A percentile compares a stretch with the other conserved stretches of the same genome.
Evolutionary conservation across 2,888 invertebrate species (phyloP).

Genomic region (Polia nebulosa): DNA sequence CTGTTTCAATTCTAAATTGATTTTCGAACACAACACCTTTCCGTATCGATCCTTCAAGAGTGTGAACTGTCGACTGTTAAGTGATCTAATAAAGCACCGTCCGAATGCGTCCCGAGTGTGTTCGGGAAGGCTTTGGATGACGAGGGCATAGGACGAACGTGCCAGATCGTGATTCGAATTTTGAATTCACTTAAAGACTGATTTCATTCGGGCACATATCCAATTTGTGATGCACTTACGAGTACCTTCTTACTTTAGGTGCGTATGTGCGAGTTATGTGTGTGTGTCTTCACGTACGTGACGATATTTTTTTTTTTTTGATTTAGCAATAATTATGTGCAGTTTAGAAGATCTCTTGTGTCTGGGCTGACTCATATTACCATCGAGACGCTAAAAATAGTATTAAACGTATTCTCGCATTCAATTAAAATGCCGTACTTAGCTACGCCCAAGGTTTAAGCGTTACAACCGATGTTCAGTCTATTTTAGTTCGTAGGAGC

Average conservation of each 20-base stretch:
- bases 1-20: slow-evolving; percentile 9
- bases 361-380: neutral
- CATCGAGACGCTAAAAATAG: neutral
- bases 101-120: slow-evolving; percentile 63
- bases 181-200: slow-evolving; percentile 70
- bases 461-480: neutral
- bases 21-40: slow-evolving; percentile 14
- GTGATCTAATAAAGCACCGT: slow-evolving; percentile 70
- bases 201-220: slow-evolving; percentile 64
- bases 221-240: slow-evolving; percentile 58
- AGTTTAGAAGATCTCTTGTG: neutral
- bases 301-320: neutral
- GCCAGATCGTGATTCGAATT: slow-evolving; percentile 75
- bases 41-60: slow-evolving; percentile 26
- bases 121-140: slow-evolving; percentile 64
- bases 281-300: neutral
- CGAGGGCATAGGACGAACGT: slow-evolving; percentile 71
- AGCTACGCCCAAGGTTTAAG: neutral
- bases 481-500: too few species aligned
- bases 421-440: neutral
- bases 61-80: slow-evolving; percentile 70
- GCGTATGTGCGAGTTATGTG: slow-evolving; percentile 3
- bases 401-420: too few species aligned
- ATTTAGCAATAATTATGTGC: neutral
- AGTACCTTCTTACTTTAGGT: slow-evolving; percentile 22